Evolutionary conservation across 1,140 invertebrate species (phyloP), one percentile per base, ranked within the genome.

Genomic region (Nymphalis io): DNA sequence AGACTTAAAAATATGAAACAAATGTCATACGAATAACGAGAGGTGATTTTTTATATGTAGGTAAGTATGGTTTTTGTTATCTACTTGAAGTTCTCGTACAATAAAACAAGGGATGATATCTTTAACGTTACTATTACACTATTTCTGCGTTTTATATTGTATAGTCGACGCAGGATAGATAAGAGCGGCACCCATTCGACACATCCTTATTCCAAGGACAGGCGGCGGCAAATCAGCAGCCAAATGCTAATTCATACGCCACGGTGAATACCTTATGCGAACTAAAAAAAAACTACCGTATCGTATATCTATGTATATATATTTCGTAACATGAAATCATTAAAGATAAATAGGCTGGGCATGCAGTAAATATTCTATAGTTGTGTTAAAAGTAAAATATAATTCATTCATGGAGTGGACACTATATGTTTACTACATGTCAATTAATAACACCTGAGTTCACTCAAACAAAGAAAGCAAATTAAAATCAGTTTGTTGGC

Each of bases 161-260:
- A 38, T 33, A 53, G 27, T 68, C n/a, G 13, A 60, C 23, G 15
- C n/a, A 57, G 33, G 18, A 13, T 38, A 61, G 33, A 68, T 39
- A 39, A 68, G 21, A 60, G 13, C 27, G 44, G 60, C 46, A 68
- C 57, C 27, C 11, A 61, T 68, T 68, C 59, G 38, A 60, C 33
- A 84, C 82, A 87, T 90, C 87, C 88, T 90, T 83, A 90, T 90
- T 87, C 80, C 85, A 90, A 90, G 87, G 88, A 85, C 88, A 71
- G 44, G 70, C 46, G 79, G 59, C 80, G 75, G 76, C 76, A 76
- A 79, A 82, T 83, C 77, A 75, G 74, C 82, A 79, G 79, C 78
- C 68, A 84, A 85, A 88, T 88, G 85, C 81, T 88, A 89, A 89
- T 89, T 83, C 80, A 76, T 78, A 74, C 59, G 81, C 82, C 78